Percentiles rank a stretch among this genome's conserved stretches.
phyloP scores from a whole-genome alignment of 1,140 invertebrate genomes.

The Neodiprion pinetum region DNA sequence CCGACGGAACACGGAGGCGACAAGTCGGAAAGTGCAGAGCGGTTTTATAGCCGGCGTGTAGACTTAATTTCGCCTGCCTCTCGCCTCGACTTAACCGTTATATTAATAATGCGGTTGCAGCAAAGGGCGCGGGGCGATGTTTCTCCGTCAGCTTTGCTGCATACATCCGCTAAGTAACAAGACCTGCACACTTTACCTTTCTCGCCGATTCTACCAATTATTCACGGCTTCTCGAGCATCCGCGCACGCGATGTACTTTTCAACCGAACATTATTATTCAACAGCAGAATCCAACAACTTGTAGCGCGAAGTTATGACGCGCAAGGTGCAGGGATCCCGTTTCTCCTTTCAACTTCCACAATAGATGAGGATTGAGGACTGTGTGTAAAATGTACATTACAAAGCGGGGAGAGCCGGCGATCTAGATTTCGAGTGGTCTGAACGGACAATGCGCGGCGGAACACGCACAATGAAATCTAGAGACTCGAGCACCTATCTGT shows the following conservation, averaged over 20 bases:
- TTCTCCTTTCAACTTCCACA: too few relatives aligned
- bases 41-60: background rate
- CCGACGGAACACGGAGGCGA: background rate
- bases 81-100: background rate
- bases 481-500: too few relatives aligned
- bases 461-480: too few relatives aligned
- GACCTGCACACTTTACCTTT: background rate
- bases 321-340: too few relatives aligned
- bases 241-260: background rate
- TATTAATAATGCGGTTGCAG: background rate
- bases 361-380: too few relatives aligned
- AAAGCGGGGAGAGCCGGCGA: too few relatives aligned
- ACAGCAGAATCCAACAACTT: background rate
- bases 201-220: background rate
- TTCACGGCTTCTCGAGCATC: background rate
- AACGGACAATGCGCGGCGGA: too few relatives aligned
- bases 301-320: too few relatives aligned
- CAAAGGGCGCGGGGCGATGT: background rate
- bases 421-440: too few relatives aligned
- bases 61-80: background rate
- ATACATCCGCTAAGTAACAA: background rate
- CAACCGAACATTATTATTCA: too few relatives aligned
- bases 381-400: too few relatives aligned
- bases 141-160: background rate
- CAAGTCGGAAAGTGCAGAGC: background rate